A percentile compares a stretch with the other conserved stretches of the same genome.
Evolutionary conservation across 1,140 invertebrate genomes (phyloP).

Genomic region (Rhopalosiphum maidis): DNA sequence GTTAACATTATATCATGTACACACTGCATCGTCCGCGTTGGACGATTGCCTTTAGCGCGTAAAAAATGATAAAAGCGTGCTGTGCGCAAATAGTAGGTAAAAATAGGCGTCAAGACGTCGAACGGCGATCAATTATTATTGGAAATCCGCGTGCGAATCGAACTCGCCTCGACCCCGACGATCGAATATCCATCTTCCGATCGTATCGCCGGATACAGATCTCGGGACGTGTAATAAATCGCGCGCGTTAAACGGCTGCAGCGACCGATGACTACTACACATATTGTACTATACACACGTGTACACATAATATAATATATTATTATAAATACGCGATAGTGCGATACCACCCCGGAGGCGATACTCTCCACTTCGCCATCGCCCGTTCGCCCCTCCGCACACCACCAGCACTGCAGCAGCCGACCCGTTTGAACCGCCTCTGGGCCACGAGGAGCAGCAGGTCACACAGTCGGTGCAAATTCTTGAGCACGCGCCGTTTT

Average conservation of each 20-base stretch:
- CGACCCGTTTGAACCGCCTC: not conserved
- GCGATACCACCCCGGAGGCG: not conserved
- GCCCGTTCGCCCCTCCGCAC: too few species aligned
- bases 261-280: not conserved
- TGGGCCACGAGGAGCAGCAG: not conserved
- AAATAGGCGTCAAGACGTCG: not conserved
- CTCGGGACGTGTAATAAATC: not conserved
- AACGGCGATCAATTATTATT: not conserved
- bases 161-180: not conserved
- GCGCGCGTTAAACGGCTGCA: not conserved
- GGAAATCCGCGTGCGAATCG: not conserved
- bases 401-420: not conserved
- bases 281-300: not conserved
- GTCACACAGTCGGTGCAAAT: constrained; percentile 9
- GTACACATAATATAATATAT: not conserved
- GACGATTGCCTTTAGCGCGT: too few species aligned
- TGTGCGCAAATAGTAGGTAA: too few species aligned
- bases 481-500: constrained; percentile 41
- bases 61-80: too few species aligned
- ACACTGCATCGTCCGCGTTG: too few species aligned
- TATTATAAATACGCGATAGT: not conserved
- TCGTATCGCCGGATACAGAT: not conserved
- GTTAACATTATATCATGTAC: too few species aligned
- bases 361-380: not conserved
- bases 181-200: not conserved